phyloP scores from a whole-genome alignment of 1,140 invertebrate species.

The Leptinotarsa undecemlineata region DNA sequence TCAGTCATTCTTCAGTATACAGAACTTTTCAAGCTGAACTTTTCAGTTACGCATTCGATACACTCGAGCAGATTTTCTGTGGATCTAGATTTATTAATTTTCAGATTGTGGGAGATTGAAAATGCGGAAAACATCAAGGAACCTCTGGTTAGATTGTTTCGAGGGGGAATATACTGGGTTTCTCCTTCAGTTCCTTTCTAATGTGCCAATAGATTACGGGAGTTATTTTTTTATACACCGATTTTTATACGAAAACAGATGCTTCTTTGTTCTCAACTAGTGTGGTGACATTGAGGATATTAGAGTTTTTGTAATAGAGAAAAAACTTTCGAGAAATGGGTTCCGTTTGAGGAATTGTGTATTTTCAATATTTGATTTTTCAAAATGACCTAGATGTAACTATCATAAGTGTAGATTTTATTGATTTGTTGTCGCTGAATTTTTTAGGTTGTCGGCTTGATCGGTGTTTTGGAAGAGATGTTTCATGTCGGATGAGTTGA shows the following conservation, averaged over 20 bases:
- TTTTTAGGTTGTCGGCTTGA: background rate
- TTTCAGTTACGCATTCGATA: background rate
- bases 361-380: conserved; percentile 9
- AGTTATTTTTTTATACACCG: conserved; percentile 25
- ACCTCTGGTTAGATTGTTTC: conserved; percentile 3
- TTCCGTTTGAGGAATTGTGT: conserved; percentile 9
- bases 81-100: background rate
- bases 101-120: background rate
- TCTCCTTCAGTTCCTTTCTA: conserved; percentile 23
- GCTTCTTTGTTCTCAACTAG: conserved; percentile 10
- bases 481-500: too few species aligned
- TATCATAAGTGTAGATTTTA: background rate
- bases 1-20: too few species aligned
- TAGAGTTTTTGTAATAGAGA: conserved; percentile 16
- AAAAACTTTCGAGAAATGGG: background rate
- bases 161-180: conserved; percentile 14
- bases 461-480: too few species aligned
- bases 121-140: background rate
- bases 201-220: conserved; percentile 41
- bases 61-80: background rate
- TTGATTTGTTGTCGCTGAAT: background rate
- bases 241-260: conserved; percentile 23
- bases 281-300: conserved; percentile 22
- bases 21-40: background rate
- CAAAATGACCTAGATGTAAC: background rate